These are phyloP conservation scores for Grantiella picta DNA, from an alignment of 2,113 vertebrate genomes.

Conservation along the genomic window DNA sequence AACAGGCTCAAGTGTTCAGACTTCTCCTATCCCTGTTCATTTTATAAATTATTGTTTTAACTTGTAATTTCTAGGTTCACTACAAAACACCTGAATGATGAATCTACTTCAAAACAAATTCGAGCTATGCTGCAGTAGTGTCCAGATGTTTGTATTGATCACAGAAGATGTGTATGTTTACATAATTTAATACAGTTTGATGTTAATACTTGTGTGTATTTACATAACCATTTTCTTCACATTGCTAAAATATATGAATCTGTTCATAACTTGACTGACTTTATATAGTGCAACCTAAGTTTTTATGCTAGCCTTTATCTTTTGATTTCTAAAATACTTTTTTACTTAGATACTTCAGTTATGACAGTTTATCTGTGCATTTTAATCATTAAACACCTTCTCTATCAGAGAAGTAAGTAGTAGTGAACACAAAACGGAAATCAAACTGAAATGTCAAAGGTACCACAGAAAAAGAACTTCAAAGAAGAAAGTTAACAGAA, in stretches of 20 bases:
- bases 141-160: constrained; percentile 86
- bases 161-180: constrained; percentile 99
- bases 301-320: constrained; percentile 78
- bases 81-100: constrained; percentile 98
- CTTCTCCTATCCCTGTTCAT: not conserved
- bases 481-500: not conserved
- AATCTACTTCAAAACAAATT: constrained; percentile 97
- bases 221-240: constrained; percentile 85
- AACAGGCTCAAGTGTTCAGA: not conserved
- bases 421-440: constrained; percentile 36
- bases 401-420: constrained; percentile 29
- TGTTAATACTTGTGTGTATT: constrained; percentile 95
- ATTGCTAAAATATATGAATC: constrained; percentile 75
- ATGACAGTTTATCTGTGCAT: constrained; percentile 35
- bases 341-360: constrained; percentile 63
- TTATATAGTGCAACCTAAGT: constrained; percentile 74
- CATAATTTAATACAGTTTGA: constrained; percentile 98
- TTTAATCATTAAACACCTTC: constrained; percentile 46
- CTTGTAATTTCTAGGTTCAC: constrained; percentile 84
- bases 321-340: constrained; percentile 56
- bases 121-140: constrained; percentile 95
- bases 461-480: not conserved
- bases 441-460: not conserved
- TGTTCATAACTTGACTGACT: constrained; percentile 77
- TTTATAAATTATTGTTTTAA: not conserved